phyloP scores from a whole-genome alignment of 2,888 invertebrate species.

The Athetis lepigone region DNA sequence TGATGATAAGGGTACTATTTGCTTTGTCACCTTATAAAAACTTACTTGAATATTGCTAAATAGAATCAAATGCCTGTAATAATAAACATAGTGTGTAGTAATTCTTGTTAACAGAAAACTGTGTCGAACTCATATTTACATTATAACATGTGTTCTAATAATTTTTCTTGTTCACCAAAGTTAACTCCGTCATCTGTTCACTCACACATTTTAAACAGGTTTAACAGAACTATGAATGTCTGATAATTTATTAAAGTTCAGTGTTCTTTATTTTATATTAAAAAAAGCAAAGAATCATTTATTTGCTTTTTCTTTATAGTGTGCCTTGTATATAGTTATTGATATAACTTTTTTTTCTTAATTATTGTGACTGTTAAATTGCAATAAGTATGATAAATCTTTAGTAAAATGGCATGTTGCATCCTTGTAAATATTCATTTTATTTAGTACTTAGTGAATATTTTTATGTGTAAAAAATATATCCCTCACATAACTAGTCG shows the following conservation, averaged over 20 bases:
- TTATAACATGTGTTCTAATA: slow-evolving; percentile 80
- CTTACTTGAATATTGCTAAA: slow-evolving; percentile 38
- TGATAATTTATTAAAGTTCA: slow-evolving; percentile 28
- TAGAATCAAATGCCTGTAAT: slow-evolving; percentile 66
- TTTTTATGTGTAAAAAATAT: slow-evolving; percentile 14
- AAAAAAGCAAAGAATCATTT: slow-evolving; percentile 17
- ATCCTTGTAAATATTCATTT: slow-evolving; percentile 25
- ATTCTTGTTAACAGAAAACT: slow-evolving; percentile 67
- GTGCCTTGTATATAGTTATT: slow-evolving; percentile 3
- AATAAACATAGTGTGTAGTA: slow-evolving; percentile 66
- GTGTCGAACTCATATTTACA: slow-evolving; percentile 73
- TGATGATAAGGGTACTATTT: slow-evolving; percentile 6
- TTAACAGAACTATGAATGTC: slow-evolving; percentile 44
- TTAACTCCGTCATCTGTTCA: slow-evolving; percentile 74
- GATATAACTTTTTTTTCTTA: slow-evolving; percentile 6
- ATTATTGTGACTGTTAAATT: background rate
- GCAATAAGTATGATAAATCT: slow-evolving; percentile 6
- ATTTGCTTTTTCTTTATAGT: slow-evolving; percentile 29
- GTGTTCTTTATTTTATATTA: slow-evolving; percentile 26
- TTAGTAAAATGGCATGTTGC: slow-evolving; percentile 48
- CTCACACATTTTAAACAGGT: slow-evolving; percentile 68
- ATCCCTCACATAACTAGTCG: slow-evolving; percentile 45
- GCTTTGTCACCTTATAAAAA: slow-evolving; percentile 56
- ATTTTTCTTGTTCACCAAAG: slow-evolving; percentile 69
- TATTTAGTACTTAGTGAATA: slow-evolving; percentile 13